These are phyloP conservation scores for Lasius fuliginosus DNA, from an alignment of 2,888 invertebrate genomes.

Conservation along the genomic window DNA sequence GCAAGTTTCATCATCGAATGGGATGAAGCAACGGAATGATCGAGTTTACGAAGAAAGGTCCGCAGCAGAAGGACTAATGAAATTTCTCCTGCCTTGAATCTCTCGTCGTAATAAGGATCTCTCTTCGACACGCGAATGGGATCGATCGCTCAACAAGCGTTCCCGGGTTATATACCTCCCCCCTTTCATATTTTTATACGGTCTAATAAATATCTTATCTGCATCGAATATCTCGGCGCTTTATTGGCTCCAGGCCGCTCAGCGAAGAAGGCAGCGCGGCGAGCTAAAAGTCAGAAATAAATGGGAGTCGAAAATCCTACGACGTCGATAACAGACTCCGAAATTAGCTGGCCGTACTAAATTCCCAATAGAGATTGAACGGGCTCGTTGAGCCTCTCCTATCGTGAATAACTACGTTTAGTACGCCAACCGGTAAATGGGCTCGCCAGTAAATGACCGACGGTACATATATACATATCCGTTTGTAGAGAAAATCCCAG, in stretches of 20 bases:
- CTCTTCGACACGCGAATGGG: background rate
- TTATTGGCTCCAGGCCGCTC: slow-evolving; percentile 3
- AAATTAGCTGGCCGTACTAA: slow-evolving; percentile 77
- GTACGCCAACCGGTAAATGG: slow-evolving; percentile 72
- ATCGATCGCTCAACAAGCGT: slow-evolving; percentile 11
- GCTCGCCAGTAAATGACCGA: slow-evolving; percentile 71
- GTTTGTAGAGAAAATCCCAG: slow-evolving; percentile 70
- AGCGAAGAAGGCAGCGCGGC: slow-evolving; percentile 18
- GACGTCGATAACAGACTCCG: slow-evolving; percentile 77
- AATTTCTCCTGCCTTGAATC: slow-evolving; percentile 22
- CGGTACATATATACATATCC: slow-evolving; percentile 31
- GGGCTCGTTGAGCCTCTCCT: slow-evolving; percentile 75
- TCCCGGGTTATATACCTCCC: background rate
- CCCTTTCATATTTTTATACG: slow-evolving; percentile 18
- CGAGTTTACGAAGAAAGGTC: background rate
- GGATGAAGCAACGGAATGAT: slow-evolving; percentile 1
- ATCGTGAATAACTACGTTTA: slow-evolving; percentile 78
- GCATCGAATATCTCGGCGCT: slow-evolving; percentile 45
- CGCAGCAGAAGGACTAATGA: background rate
- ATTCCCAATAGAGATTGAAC: slow-evolving; percentile 78
- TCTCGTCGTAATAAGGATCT: slow-evolving; percentile 25
- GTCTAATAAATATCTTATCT: slow-evolving; percentile 36
- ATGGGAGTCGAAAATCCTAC: slow-evolving; percentile 76
- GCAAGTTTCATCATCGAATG: slow-evolving; percentile 16
- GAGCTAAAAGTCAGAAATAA: slow-evolving; percentile 72